phyloP scores from a whole-genome alignment of 2,113 vertebrate genomes.

The Grallaria varia region DNA sequence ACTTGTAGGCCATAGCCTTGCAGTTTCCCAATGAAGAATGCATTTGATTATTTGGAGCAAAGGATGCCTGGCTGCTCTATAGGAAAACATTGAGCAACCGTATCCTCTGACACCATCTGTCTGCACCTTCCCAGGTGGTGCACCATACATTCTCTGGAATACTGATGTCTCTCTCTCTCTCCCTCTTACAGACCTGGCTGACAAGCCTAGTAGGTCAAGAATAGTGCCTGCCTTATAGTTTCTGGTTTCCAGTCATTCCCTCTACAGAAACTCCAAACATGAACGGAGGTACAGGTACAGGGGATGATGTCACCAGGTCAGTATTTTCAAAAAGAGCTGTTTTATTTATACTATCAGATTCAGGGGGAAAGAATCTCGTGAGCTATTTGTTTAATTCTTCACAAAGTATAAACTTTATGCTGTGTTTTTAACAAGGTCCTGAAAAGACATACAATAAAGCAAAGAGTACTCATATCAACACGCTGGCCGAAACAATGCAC shows the following conservation, averaged over 20 bases:
- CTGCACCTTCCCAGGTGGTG: constrained; percentile 7
- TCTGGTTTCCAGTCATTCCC: neutral
- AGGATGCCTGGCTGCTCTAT: neutral
- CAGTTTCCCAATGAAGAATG: neutral
- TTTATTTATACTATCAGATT: neutral
- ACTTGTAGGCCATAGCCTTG: neutral
- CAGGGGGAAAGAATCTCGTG: neutral
- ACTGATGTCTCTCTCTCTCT: neutral
- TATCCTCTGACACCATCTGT: neutral
- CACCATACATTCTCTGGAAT: neutral
- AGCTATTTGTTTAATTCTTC: neutral
- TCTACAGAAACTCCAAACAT: neutral
- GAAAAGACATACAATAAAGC: neutral
- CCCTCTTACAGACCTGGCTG: neutral
- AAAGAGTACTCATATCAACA: neutral
- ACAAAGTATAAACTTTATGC: neutral
- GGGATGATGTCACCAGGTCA: neutral
- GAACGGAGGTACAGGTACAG: neutral
- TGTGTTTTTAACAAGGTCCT: neutral
- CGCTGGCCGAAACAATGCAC: neutral
- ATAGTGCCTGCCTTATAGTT: neutral
- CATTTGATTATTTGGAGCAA: neutral
- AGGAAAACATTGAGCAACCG: neutral
- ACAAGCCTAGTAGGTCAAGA: neutral
- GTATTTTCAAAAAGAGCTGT: neutral